phyloP scores from a whole-genome alignment of 2,888 invertebrate genomes.

The Tigriopus californicus region DNA sequence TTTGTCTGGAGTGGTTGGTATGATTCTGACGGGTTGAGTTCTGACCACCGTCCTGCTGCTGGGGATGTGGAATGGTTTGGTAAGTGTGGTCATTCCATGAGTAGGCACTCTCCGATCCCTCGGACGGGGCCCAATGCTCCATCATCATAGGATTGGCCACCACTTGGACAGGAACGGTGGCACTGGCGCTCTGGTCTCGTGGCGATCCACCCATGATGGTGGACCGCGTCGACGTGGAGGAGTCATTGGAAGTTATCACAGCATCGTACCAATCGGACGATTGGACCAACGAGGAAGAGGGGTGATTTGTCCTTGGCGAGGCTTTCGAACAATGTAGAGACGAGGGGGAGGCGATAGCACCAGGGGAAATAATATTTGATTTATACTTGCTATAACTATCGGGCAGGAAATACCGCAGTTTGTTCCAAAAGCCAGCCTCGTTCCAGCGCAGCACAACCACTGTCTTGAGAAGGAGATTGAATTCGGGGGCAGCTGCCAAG shows the following conservation, averaged over 20 bases:
- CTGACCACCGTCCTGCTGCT: neutral
- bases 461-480: constrained; percentile 36
- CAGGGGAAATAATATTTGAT: neutral
- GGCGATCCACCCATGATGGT: constrained; percentile 2
- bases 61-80: constrained; percentile 4
- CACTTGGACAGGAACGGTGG: neutral
- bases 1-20: neutral
- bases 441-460: constrained; percentile 27
- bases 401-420: constrained; percentile 28
- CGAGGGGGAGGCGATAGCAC: neutral
- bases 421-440: constrained; percentile 32
- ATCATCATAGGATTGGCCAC: neutral
- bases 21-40: too few species aligned
- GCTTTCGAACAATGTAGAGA: neutral
- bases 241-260: neutral
- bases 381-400: constrained; percentile 25
- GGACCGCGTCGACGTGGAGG: neutral
- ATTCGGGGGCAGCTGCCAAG: constrained; percentile 49
- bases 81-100: constrained; percentile 6
- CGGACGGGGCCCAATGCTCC: neutral
- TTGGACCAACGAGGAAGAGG: neutral
- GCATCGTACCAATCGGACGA: neutral
- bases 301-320: neutral
- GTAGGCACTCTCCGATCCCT: neutral
- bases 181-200: neutral